Percentiles rank a stretch among this genome's conserved stretches.
These are phyloP conservation scores for Cebidichthys violaceus DNA, from an alignment of 2,113 vertebrate genomes.

Conservation along the genomic window DNA sequence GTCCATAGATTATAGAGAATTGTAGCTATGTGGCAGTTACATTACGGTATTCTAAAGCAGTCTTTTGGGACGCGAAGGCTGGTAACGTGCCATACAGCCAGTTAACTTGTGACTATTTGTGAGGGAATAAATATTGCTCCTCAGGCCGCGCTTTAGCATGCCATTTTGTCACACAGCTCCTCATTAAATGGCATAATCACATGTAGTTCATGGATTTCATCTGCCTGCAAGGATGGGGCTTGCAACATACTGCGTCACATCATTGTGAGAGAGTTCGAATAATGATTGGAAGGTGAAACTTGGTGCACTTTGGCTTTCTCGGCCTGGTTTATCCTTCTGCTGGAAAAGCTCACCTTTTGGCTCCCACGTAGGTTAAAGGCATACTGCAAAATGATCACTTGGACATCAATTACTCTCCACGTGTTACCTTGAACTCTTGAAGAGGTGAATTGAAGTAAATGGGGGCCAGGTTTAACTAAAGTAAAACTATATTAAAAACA, in stretches of 20 bases:
- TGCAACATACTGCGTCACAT: background rate
- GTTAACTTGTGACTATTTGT: conserved; percentile 44
- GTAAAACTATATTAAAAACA: background rate
- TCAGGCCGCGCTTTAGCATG: background rate
- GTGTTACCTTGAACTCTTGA: background rate
- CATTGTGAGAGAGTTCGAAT: conserved; percentile 8
- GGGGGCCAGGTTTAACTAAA: background rate
- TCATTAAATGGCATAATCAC: conserved; percentile 53
- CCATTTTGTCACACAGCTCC: conserved; percentile 43
- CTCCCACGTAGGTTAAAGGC: background rate
- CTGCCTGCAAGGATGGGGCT: background rate
- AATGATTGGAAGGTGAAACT: conserved; percentile 10
- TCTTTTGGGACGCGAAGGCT: background rate
- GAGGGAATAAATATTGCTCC: conserved; percentile 15
- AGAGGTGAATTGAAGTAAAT: background rate
- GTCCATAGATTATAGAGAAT: background rate
- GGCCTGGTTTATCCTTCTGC: background rate
- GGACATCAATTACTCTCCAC: background rate
- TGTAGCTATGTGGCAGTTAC: background rate
- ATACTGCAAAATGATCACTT: background rate
- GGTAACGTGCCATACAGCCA: background rate
- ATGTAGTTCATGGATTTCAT: conserved; percentile 30
- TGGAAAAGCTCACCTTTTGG: background rate
- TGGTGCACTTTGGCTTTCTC: background rate
- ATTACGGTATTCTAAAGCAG: background rate